A percentile compares a stretch with the other conserved stretches of the same genome.
phyloP scores from a whole-genome alignment of 2,888 invertebrate species.

The Cataglyphis albicans region DNA sequence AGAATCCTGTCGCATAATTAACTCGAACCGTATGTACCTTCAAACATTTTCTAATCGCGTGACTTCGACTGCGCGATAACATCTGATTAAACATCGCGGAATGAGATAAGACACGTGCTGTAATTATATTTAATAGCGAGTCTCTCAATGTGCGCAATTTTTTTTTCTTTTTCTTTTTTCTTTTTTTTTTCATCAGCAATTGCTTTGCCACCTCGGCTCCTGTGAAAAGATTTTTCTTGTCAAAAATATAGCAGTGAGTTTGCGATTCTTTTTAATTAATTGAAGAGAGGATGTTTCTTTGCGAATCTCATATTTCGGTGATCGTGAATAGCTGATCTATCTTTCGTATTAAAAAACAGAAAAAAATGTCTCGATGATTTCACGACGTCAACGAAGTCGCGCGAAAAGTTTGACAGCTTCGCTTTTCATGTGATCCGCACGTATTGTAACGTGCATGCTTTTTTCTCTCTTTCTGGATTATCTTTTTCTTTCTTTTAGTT shows the following conservation, averaged over 20 bases:
- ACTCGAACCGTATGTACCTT: conserved; percentile 58
- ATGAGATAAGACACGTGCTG: neutral
- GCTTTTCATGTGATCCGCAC: conserved; percentile 72
- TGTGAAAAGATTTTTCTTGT: neutral
- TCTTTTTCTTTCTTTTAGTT: conserved; percentile 50
- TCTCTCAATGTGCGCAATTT: neutral
- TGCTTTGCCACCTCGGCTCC: neutral
- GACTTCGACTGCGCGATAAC: conserved; percentile 43
- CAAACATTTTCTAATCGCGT: conserved; percentile 54
- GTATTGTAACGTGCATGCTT: conserved; percentile 67
- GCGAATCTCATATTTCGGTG: neutral
- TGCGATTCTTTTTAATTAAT: conserved; percentile 3
- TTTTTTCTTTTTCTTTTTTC: too few relatives aligned
- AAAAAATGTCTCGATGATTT: neutral
- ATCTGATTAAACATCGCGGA: conserved; percentile 24
- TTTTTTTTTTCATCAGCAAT: neutral
- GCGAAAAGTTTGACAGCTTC: conserved; percentile 57
- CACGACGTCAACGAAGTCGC: conserved; percentile 45
- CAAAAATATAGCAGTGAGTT: neutral
- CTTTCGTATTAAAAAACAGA: neutral
- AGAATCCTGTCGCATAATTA: conserved; percentile 15
- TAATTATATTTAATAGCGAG: conserved; percentile 32
- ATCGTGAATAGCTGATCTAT: neutral
- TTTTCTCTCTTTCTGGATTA: conserved; percentile 55
- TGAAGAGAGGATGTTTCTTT: neutral